Percentiles rank a stretch among this genome's conserved stretches.
phyloP scores from a whole-genome alignment of 2,113 vertebrate species.

The Carassius carassius region DNA sequence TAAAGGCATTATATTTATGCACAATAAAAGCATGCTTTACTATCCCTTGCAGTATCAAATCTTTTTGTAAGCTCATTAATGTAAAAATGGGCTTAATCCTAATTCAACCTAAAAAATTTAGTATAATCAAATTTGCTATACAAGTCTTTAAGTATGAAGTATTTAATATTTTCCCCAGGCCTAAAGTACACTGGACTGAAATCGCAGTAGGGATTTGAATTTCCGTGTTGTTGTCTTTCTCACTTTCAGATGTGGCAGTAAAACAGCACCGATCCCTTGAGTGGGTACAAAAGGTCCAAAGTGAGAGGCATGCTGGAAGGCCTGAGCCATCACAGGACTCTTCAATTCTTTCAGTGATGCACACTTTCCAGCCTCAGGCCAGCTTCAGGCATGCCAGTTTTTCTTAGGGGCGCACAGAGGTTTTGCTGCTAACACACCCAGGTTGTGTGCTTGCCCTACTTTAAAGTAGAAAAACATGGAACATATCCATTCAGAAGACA shows the following conservation, averaged over 20 bases:
- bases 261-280: constrained; percentile 19
- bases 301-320: constrained; percentile 2
- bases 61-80: too few relatives aligned
- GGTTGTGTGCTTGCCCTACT: not conserved
- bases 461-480: not conserved
- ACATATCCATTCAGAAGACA: not conserved
- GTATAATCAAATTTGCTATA: too few relatives aligned
- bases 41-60: too few relatives aligned
- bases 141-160: not conserved
- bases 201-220: not conserved
- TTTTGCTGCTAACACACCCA: constrained; percentile 16
- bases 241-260: constrained; percentile 7
- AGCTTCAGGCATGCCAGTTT: not conserved
- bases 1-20: not conserved
- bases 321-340: constrained; percentile 6
- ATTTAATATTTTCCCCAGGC: not conserved
- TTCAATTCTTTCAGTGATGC: constrained; percentile 24
- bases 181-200: not conserved
- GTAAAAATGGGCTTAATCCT: too few relatives aligned
- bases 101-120: too few relatives aligned
- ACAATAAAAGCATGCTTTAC: too few relatives aligned
- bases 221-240: not conserved
- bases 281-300: constrained; percentile 7
- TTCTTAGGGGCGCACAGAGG: not conserved
- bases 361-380: constrained; percentile 31